Percentiles rank a stretch among this genome's conserved stretches.
Conservation (phyloP, 2,113 vertebrate species). For the Forbesichthys papilliferus region DNA sequence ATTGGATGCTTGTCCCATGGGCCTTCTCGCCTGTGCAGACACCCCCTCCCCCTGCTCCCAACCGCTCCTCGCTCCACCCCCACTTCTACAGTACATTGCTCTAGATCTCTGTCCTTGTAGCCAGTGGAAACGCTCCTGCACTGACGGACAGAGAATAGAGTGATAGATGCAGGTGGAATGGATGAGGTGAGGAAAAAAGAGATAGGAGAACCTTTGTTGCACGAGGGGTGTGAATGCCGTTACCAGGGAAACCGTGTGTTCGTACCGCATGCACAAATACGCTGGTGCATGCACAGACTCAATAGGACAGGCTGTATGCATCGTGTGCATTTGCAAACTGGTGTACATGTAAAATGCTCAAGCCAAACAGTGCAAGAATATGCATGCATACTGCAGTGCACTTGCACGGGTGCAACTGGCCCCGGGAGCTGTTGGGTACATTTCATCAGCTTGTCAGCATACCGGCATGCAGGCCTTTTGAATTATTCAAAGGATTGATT, state of each 20-base stretch:
- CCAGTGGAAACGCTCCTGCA: constrained; percentile 9
- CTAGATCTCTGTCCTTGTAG: background rate
- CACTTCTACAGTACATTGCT: background rate
- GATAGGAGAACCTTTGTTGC: constrained; percentile 8
- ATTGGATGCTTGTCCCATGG: constrained; percentile 55
- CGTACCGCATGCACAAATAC: constrained; percentile 2
- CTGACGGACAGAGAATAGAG: constrained; percentile 16
- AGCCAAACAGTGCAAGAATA: background rate
- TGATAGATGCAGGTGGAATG: background rate
- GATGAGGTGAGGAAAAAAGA: background rate
- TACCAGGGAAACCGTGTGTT: constrained; percentile 18
- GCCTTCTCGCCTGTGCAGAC: constrained; percentile 40
- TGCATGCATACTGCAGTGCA: background rate
- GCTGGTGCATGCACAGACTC: constrained; percentile 12
- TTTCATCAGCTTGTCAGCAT: constrained; percentile 5
- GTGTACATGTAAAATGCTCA: background rate
- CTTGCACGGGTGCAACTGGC: constrained; percentile 9
- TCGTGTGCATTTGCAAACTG: constrained; percentile 27
- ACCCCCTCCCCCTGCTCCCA: background rate
- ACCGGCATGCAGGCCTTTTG: constrained; percentile 2
- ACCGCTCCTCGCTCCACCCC: constrained; percentile 6
- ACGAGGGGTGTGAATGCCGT: constrained; percentile 1
- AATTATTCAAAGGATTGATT: constrained; percentile 55
- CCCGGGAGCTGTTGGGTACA: background rate
- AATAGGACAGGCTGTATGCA: constrained; percentile 18